A percentile compares a stretch with the other conserved stretches of the same genome.
phyloP scores from a whole-genome alignment of 2,797 vertebrate genomes.

The Nyctibius grandis region DNA sequence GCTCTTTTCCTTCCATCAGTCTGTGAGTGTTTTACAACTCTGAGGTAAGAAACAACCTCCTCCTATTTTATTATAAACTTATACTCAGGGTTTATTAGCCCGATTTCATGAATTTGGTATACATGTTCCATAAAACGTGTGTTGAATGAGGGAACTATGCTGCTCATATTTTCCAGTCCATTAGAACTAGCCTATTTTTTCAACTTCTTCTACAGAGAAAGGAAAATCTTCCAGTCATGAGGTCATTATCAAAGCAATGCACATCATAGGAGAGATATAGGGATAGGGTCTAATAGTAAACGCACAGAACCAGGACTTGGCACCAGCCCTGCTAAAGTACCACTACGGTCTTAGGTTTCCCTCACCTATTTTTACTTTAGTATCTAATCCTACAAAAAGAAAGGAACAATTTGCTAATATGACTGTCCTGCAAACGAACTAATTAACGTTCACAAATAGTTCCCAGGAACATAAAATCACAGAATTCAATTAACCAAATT shows the following conservation, averaged over 20 bases:
- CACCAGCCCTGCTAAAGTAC: not conserved
- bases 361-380: not conserved
- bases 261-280: not conserved
- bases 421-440: not conserved
- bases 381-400: not conserved
- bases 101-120: not conserved
- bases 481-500: not conserved
- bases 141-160: not conserved
- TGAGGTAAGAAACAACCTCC: not conserved
- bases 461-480: not conserved
- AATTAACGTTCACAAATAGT: not conserved
- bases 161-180: not conserved
- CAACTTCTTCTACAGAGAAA: not conserved
- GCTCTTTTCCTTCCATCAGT: not conserved
- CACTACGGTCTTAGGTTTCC: not conserved
- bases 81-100: not conserved
- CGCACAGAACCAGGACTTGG: not conserved
- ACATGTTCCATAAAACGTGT: fast-evolving
- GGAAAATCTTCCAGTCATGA: not conserved
- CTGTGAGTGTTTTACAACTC: not conserved
- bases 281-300: not conserved
- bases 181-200: not conserved
- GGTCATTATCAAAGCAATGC: not conserved
- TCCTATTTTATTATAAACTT: not conserved
- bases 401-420: not conserved